Evolutionary conservation across 2,113 vertebrate genomes (phyloP).

Genomic region (Muntiacus reevesi): DNA sequence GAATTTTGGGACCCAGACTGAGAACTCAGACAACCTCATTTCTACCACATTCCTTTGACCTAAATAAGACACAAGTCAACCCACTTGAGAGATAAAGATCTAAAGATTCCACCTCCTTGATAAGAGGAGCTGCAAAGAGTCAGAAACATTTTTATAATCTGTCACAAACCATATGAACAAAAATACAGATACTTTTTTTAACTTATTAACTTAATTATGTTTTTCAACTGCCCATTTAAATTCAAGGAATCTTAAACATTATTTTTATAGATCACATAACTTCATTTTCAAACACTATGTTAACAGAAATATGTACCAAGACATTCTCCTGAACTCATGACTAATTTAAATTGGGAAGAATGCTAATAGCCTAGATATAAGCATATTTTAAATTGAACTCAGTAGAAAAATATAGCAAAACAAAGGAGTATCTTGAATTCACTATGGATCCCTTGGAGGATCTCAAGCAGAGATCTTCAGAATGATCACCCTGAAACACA

Average conservation of each 20-base stretch:
- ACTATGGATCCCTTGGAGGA: background rate
- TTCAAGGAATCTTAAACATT: background rate
- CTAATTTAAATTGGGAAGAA: background rate
- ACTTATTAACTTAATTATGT: background rate
- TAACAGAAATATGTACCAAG: background rate
- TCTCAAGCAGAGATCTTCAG: background rate
- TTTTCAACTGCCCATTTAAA: background rate
- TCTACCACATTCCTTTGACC: background rate
- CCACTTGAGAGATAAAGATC: background rate
- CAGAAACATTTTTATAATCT: background rate
- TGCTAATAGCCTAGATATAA: background rate
- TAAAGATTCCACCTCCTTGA: background rate
- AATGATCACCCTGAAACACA: background rate
- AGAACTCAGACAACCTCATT: background rate
- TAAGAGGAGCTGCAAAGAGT: background rate
- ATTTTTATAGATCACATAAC: background rate
- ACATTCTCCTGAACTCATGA: background rate
- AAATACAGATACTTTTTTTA: slow-evolving; percentile 6
- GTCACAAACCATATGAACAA: background rate
- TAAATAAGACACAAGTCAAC: background rate
- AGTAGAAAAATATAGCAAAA: background rate
- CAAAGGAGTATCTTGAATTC: background rate
- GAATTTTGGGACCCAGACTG: background rate
- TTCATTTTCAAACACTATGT: background rate
- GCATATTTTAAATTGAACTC: background rate